Base-by-base conservation (phyloP, 2,113 vertebrate species). In the Bufo bufo region DNA sequence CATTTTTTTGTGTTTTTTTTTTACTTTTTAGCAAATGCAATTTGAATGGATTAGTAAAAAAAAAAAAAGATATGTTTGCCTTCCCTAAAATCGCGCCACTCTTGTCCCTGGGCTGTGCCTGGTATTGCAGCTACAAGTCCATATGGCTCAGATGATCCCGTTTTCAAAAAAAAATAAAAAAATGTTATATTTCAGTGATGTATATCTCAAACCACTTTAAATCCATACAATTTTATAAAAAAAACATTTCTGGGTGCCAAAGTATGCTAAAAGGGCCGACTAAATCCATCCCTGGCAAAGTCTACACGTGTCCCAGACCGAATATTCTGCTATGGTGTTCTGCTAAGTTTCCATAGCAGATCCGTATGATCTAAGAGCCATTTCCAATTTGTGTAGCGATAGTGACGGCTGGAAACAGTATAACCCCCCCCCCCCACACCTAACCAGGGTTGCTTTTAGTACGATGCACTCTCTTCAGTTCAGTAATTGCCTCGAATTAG, bases 401-500 rank as follows among this genome's bases (percentile, higher is more conserved):
- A 33, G 14, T 74, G 78, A 82, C 3, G 86, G 20, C 50, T n/a
- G 72, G 86, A 82, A 87, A 87, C 78, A 47, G 5, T 87, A 82
- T 71, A 33, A 33, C 33, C 33, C 33, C 33, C 33, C 72, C n/a
- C 12, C 72, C 14, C 56, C 72, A 16, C 12, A 59, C 14, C 56
- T 12, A 47, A 10, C 54, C 17, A 19, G 10, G 20, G 20, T 20
- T 12, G 23, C 23, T 87, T 50, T 23, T 43, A 63, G 78, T 71
- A 77, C 50, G 50, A 79, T 43, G 33, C 19, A 47, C 71, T 82
- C 54, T 49, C 52, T 61, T 50, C 33, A 72, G 43, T 82, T 56
- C 65, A 72, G 59, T 87, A 82, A 87, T 87, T 87, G 86, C n/a
- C n/a, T 8, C 56, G 23, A 83, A 83, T 66, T 83, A 45, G 54